Percentiles rank a stretch among this genome's conserved stretches.
phyloP scores from a whole-genome alignment of 2,113 vertebrate species.

The Glaucidium brasilianum region DNA sequence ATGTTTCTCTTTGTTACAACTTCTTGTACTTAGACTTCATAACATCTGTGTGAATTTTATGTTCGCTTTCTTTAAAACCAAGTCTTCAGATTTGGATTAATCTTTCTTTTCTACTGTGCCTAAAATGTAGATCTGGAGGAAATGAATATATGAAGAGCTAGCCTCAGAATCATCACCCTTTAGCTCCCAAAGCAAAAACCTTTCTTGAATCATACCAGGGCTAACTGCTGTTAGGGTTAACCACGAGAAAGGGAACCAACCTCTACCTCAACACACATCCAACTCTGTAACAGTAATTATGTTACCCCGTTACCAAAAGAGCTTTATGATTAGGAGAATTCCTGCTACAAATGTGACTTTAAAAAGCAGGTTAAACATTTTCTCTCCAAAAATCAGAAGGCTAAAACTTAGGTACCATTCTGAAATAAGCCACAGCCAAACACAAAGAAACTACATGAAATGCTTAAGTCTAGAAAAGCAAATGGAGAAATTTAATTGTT shows the following conservation, averaged over 20 bases:
- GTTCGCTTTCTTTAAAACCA: neutral
- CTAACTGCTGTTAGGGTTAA: neutral
- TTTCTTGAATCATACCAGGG: neutral
- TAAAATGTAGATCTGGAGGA: neutral
- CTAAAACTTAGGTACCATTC: neutral
- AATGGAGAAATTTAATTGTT: neutral
- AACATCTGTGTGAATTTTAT: neutral
- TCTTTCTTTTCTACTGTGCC: neutral
- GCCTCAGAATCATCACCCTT: neutral
- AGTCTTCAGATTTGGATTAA: neutral
- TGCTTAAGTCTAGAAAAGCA: neutral
- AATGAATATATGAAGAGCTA: neutral
- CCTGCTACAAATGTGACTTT: neutral
- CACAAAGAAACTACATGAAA: neutral
- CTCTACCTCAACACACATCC: neutral
- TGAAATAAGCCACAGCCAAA: neutral
- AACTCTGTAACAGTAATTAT: neutral
- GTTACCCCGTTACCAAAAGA: neutral
- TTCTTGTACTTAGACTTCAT: neutral
- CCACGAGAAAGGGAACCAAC: neutral
- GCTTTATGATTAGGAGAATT: neutral
- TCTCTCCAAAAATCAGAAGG: neutral
- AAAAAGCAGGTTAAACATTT: neutral
- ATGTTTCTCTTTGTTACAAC: neutral
- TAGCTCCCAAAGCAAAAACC: neutral